Evolutionary conservation across 1,140 invertebrate genomes (phyloP).

Genomic region (Cepaea nemoralis): DNA sequence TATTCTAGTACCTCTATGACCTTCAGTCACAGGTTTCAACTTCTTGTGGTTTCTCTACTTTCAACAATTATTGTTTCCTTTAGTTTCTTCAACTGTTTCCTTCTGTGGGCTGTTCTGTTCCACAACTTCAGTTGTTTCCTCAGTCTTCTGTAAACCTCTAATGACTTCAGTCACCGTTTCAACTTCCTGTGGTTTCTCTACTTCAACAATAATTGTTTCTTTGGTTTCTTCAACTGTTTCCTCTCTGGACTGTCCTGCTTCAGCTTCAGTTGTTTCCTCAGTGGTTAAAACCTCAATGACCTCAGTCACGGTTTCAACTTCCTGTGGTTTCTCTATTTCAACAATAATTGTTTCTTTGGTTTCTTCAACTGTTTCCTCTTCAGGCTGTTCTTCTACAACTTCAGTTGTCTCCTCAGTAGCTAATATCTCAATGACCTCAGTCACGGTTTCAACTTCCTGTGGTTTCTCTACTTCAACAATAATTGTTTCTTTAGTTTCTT

Average conservation of each 20-base stretch:
- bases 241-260: slow-evolving; percentile 20
- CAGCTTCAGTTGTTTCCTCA: slow-evolving; percentile 23
- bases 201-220: slow-evolving; percentile 25
- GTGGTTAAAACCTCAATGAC: slow-evolving; percentile 16
- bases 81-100: slow-evolving; percentile 41
- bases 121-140: slow-evolving; percentile 45
- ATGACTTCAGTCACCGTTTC: slow-evolving; percentile 23
- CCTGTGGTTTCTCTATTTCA: slow-evolving; percentile 36
- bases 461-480: slow-evolving; percentile 29
- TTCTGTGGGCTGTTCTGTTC: slow-evolving; percentile 38
- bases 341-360: slow-evolving; percentile 32
- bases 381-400: slow-evolving; percentile 13
- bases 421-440: slow-evolving; percentile 1
- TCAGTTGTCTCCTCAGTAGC: slow-evolving; percentile 3
- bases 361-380: slow-evolving; percentile 16
- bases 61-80: slow-evolving; percentile 48
- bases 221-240: slow-evolving; percentile 6
- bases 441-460: slow-evolving; percentile 18
- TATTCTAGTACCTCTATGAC: too few relatives aligned
- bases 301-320: slow-evolving; percentile 18
- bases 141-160: slow-evolving; percentile 25
- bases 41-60: slow-evolving; percentile 42
- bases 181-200: slow-evolving; percentile 31
- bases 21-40: slow-evolving; percentile 36
- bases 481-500: slow-evolving; percentile 29